Evolutionary conservation across 2,888 invertebrate genomes (phyloP).

Genomic region (Gisinianus flammeolus): DNA sequence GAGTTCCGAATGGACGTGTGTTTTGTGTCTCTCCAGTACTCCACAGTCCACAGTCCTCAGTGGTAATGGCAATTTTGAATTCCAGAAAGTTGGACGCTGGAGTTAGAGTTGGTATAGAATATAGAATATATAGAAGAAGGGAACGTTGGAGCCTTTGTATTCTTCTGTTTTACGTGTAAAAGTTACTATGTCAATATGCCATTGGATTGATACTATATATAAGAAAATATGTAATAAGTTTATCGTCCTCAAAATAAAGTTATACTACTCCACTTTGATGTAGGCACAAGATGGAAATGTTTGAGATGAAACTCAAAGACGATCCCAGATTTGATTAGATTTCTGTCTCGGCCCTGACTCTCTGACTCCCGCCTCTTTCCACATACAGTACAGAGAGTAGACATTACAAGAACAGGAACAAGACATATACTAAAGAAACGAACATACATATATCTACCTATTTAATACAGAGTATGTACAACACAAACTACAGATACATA

Average conservation of each 20-base stretch:
- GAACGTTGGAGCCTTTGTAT: no score
- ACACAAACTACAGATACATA: no score
- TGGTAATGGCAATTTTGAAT: not conserved
- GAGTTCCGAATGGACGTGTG: no score
- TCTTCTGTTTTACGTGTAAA: no score
- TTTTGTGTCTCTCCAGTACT: no score
- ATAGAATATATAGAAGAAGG: not conserved
- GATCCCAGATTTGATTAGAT: slow-evolving; percentile 41
- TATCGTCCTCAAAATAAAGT: slow-evolving; percentile 29
- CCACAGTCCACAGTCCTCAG: no score
- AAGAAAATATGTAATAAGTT: slow-evolving; percentile 27
- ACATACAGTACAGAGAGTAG: no score
- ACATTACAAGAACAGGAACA: no score
- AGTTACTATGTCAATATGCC: slow-evolving; percentile 36
- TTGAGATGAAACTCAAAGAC: slow-evolving; percentile 34
- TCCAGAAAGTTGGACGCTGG: not conserved
- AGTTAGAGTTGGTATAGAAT: not conserved
- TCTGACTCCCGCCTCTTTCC: slow-evolving; percentile 22
- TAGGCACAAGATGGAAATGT: not conserved
- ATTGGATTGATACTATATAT: not conserved
- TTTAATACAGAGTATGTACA: no score
- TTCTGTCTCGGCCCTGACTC: slow-evolving; percentile 21
- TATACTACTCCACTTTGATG: slow-evolving; percentile 8
- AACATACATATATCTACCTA: no score
- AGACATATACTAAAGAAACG: no score